Conservation (phyloP, 2,113 vertebrate species). For the Promerops cafer region DNA sequence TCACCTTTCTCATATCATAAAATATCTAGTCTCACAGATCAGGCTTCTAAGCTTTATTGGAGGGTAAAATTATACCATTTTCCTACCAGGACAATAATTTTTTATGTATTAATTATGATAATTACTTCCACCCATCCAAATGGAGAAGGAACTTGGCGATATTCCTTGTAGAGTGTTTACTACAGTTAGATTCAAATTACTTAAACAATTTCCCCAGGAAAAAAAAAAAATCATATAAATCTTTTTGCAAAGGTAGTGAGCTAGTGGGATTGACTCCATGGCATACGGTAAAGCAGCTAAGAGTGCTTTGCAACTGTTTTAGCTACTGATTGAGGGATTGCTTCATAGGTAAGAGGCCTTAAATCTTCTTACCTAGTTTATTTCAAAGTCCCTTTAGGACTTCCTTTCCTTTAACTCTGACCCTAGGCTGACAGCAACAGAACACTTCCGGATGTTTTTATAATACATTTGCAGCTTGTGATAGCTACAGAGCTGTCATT, state of each 20-base stretch:
- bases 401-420: not conserved
- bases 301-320: not conserved
- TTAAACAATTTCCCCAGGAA: not conserved
- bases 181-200: not conserved
- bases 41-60: not conserved
- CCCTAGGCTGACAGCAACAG: not conserved
- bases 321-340: not conserved
- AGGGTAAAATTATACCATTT: not conserved
- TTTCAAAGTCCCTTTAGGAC: not conserved
- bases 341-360: not conserved
- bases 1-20: not conserved
- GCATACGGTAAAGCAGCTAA: not conserved
- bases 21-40: not conserved
- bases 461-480: not conserved
- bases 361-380: not conserved
- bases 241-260: not conserved
- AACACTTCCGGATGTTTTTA: not conserved
- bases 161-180: not conserved
- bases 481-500: not conserved
- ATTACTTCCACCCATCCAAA: not conserved
- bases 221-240: not conserved
- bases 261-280: not conserved
- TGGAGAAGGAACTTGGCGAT: not conserved
- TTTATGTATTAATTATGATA: not conserved
- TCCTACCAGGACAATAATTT: not conserved